phyloP scores from a whole-genome alignment of 2,113 vertebrate genomes.

The Myiozetetes cayanensis region DNA sequence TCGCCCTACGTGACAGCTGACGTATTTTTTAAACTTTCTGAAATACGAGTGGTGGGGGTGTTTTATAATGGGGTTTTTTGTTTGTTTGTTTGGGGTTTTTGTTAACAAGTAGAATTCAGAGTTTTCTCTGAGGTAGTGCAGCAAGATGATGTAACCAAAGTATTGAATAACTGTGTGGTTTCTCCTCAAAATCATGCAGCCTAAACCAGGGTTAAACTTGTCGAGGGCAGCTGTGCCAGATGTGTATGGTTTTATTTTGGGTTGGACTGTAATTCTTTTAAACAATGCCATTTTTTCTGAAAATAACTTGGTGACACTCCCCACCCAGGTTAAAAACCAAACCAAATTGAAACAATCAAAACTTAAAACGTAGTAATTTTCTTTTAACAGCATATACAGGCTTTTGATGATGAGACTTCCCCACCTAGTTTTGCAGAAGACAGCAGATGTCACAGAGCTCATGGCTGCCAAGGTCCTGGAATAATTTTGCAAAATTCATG shows the following conservation, averaged over 20 bases:
- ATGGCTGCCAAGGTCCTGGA: not conserved
- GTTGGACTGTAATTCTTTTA: not conserved
- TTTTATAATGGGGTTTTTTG: not conserved
- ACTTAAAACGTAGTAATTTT: not conserved
- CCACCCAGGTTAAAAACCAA: not conserved
- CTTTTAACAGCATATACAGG: not conserved
- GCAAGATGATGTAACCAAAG: not conserved
- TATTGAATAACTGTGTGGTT: not conserved
- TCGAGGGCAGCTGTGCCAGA: not conserved
- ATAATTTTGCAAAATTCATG: not conserved
- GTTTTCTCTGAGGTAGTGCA: not conserved
- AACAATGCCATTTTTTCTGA: not conserved
- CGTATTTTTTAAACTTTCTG: not conserved
- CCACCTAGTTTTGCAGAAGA: not conserved
- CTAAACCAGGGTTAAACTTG: not conserved
- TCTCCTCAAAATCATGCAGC: not conserved
- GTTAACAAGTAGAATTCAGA: not conserved
- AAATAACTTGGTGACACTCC: not conserved
- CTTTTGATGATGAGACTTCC: not conserved
- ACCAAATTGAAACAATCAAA: not conserved
- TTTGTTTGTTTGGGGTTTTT: not conserved
- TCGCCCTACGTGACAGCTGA: fast-evolving
- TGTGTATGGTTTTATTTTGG: not conserved
- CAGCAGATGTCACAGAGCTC: not conserved
- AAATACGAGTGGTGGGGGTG: not conserved